Conservation (phyloP, 2,888 invertebrate genomes). For the Rhamphomyia laevipes region DNA sequence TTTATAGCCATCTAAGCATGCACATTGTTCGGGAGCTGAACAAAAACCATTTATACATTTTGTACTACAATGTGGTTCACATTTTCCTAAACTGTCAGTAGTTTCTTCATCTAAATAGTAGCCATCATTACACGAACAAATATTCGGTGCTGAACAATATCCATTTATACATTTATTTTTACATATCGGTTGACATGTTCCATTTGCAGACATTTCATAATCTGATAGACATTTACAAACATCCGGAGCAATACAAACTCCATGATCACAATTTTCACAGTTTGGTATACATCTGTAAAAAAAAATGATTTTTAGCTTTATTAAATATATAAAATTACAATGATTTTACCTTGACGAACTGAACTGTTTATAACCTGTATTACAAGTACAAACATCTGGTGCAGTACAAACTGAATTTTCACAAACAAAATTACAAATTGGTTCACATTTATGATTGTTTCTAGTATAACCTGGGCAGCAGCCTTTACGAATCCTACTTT, state of each 20-base stretch:
- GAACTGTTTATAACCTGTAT: constrained; percentile 26
- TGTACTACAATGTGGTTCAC: constrained; percentile 35
- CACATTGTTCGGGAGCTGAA: constrained; percentile 47
- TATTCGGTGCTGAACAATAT: constrained; percentile 28
- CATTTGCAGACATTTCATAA: constrained; percentile 17
- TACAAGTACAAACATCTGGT: constrained; percentile 35
- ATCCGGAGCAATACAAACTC: constrained; percentile 24
- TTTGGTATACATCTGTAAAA: constrained; percentile 22
- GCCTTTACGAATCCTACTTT: constrained; percentile 1
- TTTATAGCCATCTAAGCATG: constrained; percentile 43
- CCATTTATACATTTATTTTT: constrained; percentile 31
- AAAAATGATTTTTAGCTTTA: not conserved
- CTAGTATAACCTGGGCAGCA: constrained; percentile 21
- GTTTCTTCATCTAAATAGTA: constrained; percentile 27
- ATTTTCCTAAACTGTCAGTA: constrained; percentile 25
- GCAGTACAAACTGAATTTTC: constrained; percentile 22
- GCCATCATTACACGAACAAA: constrained; percentile 27
- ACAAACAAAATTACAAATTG: constrained; percentile 20
- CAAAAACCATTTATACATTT: constrained; percentile 44
- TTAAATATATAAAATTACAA: too few species aligned
- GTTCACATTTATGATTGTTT: constrained; percentile 15
- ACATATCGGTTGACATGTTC: constrained; percentile 27
- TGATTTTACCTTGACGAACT: not conserved
- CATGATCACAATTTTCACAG: constrained; percentile 26
- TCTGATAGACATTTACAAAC: constrained; percentile 24